A percentile compares a stretch with the other conserved stretches of the same genome.
Conservation (phyloP, 2,113 vertebrate species). For the Daboia siamensis region DNA sequence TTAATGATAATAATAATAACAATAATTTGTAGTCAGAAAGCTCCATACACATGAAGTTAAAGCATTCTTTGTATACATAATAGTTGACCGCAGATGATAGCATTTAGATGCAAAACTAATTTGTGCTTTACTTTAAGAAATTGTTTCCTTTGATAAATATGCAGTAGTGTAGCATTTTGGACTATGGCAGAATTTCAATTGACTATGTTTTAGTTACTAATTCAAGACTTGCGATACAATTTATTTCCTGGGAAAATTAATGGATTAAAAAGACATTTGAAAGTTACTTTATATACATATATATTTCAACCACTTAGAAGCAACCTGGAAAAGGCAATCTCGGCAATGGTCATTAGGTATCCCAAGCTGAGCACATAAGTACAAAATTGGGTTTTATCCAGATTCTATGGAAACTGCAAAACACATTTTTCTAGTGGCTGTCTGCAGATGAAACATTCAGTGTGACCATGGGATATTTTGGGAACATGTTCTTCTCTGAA, state of each 20-base stretch:
- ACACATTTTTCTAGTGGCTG: background rate
- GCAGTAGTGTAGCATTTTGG: background rate
- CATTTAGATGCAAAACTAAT: constrained; percentile 8
- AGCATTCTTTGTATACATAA: background rate
- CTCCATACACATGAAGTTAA: background rate
- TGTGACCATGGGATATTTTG: background rate
- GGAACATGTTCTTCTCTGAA: background rate
- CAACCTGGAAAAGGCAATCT: background rate
- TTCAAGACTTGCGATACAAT: background rate
- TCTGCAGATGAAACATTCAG: background rate
- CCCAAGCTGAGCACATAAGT: background rate
- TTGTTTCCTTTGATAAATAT: constrained; percentile 4
- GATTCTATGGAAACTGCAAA: background rate
- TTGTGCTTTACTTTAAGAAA: background rate
- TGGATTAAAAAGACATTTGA: background rate
- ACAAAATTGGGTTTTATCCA: background rate
- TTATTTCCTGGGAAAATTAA: background rate
- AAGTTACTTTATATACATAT: background rate
- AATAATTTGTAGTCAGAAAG: background rate
- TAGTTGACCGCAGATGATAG: background rate
- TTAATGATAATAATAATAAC: background rate
- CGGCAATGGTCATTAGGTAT: background rate
- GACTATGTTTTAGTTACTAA: background rate
- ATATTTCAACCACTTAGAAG: background rate
- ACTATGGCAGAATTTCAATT: constrained; percentile 5